phyloP scores from a whole-genome alignment of 1,140 invertebrate genomes.

The Aphis gossypii region DNA sequence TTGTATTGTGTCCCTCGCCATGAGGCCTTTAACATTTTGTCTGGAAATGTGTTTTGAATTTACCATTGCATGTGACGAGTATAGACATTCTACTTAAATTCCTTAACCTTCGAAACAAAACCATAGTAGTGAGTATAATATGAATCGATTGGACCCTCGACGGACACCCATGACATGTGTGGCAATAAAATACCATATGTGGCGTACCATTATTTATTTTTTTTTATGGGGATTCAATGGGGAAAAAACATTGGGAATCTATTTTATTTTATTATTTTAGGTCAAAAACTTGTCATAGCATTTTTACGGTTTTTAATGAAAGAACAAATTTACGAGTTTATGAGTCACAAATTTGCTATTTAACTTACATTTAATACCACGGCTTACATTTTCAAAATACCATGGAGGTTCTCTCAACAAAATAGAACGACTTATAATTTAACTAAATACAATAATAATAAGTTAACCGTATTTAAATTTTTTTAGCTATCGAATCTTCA shows the following conservation, averaged over 20 bases:
- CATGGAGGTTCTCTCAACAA: neutral
- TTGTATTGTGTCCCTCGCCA: neutral
- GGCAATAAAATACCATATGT: constrained; percentile 43
- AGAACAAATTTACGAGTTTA: neutral
- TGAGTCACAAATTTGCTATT: neutral
- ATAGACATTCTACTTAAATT: neutral
- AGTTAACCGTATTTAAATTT: neutral
- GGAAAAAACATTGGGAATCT: neutral
- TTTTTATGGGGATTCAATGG: neutral
- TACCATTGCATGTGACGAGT: neutral
- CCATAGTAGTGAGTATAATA: constrained; percentile 29
- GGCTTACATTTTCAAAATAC: neutral
- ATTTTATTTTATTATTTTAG: constrained; percentile 42
- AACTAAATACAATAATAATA: neutral
- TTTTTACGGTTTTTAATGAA: neutral
- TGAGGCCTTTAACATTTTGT: neutral
- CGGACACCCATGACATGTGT: constrained; percentile 36
- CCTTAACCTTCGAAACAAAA: constrained; percentile 25
- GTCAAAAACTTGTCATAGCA: constrained; percentile 9
- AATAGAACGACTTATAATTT: neutral
- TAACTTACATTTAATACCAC: neutral
- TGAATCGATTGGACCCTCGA: constrained; percentile 1
- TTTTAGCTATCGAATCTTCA: neutral
- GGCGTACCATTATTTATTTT: constrained; percentile 11
- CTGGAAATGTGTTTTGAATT: constrained; percentile 15